Percentiles rank a stretch among this genome's conserved stretches.
Evolutionary conservation across 2,797 vertebrate species (phyloP).

Genomic region (Danio jaintianensis): DNA sequence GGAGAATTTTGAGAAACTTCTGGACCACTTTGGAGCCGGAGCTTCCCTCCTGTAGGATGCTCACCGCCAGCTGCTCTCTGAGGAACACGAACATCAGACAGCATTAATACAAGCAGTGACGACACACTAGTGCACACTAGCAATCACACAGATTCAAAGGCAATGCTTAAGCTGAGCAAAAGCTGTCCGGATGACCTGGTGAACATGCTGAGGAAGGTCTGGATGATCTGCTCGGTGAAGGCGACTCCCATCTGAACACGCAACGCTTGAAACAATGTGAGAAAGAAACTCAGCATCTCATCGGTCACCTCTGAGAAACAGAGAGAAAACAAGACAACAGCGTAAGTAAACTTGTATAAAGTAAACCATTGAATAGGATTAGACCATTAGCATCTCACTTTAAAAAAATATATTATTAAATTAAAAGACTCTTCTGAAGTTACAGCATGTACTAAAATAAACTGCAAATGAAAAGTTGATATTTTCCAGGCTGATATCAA

Average conservation of each 20-base stretch:
- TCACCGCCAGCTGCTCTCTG: slow-evolving; percentile 95
- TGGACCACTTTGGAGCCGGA: slow-evolving; percentile 94
- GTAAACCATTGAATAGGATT: too few relatives aligned
- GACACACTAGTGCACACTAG: neutral
- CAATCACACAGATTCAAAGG: neutral
- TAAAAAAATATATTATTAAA: too few relatives aligned
- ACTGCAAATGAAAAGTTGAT: too few relatives aligned
- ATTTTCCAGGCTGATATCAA: too few relatives aligned
- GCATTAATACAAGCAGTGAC: neutral
- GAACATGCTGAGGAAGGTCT: slow-evolving; percentile 98
- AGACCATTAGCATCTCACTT: too few relatives aligned
- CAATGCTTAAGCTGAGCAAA: too few relatives aligned
- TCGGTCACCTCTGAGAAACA: slow-evolving; percentile 89
- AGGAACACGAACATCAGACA: slow-evolving; percentile 24
- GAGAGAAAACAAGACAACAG: neutral
- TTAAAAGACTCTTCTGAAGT: too few relatives aligned
- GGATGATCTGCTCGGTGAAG: slow-evolving; percentile 97
- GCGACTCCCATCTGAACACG: slow-evolving; percentile 97
- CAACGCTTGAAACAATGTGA: slow-evolving; percentile 94
- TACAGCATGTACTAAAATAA: too few relatives aligned
- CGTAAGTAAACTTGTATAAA: neutral
- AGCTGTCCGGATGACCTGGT: slow-evolving; percentile 79
- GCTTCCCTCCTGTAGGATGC: slow-evolving; percentile 95
- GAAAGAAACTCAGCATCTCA: slow-evolving; percentile 97
- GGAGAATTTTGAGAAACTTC: slow-evolving; percentile 95